These are phyloP conservation scores for Pollenia angustigena DNA, from an alignment of 2,888 invertebrate genomes.

Conservation along the genomic window DNA sequence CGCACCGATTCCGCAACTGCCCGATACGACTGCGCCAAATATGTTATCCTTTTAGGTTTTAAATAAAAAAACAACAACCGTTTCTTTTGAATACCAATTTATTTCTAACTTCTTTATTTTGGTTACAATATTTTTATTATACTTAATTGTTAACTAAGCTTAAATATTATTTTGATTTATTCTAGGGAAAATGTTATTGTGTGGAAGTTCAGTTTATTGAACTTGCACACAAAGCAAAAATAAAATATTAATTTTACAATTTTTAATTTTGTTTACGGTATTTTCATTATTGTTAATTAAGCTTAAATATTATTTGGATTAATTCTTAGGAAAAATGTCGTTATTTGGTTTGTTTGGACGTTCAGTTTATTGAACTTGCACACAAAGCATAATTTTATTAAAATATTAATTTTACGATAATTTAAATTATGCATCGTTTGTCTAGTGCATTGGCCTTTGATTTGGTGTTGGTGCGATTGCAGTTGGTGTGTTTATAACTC, in stretches of 20 bases:
- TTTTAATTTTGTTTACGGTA: too few species aligned
- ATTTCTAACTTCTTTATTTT: too few species aligned
- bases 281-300: not conserved
- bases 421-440: not conserved
- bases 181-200: too few species aligned
- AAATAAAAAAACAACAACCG: not conserved
- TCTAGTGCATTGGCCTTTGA: too few species aligned
- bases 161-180: too few species aligned
- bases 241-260: too few species aligned
- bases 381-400: not conserved
- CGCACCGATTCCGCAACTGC: constrained; percentile 17
- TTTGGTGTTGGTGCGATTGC: not conserved
- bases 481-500: constrained; percentile 40
- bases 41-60: not conserved
- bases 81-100: too few species aligned
- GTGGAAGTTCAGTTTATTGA: too few species aligned
- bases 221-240: too few species aligned
- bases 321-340: constrained; percentile 9
- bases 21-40: not conserved
- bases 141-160: too few species aligned
- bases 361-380: too few species aligned
- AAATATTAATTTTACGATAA: not conserved
- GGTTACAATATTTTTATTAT: too few species aligned
- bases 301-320: not conserved
- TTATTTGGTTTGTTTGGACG: not conserved